Evolutionary conservation across 2,888 invertebrate genomes (phyloP).

Genomic region (Drosophila merina): DNA sequence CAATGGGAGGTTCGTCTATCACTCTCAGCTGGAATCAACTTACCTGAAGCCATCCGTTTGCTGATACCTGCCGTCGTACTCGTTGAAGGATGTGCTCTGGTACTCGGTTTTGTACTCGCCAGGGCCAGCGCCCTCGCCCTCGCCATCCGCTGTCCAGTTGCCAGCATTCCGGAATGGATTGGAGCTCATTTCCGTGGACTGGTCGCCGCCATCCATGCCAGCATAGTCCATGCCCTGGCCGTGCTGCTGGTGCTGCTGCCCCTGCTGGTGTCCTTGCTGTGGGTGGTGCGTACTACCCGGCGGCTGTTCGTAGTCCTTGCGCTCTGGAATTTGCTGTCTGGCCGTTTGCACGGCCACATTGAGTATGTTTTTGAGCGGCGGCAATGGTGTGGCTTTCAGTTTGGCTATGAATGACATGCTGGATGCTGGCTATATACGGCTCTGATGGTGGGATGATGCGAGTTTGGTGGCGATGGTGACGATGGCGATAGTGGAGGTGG

Average conservation of each 20-base stretch:
- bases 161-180: constrained; percentile 83
- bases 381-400: constrained; percentile 88
- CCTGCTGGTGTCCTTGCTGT: constrained; percentile 53
- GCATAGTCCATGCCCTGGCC: constrained; percentile 55
- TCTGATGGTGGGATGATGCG: constrained; percentile 34
- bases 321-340: constrained; percentile 90
- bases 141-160: constrained; percentile 76
- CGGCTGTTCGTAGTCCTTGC: constrained; percentile 84
- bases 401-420: constrained; percentile 86
- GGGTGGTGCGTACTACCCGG: constrained; percentile 66
- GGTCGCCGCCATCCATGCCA: constrained; percentile 41
- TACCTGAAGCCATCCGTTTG: constrained; percentile 83
- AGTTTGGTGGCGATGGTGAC: constrained; percentile 29
- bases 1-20: neutral
- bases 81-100: constrained; percentile 83
- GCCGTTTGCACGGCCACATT: constrained; percentile 93
- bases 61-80: constrained; percentile 83
- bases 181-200: constrained; percentile 79
- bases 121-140: constrained; percentile 66
- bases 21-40: neutral
- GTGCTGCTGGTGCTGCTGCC: constrained; percentile 58
- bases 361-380: constrained; percentile 90
- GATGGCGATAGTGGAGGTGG: constrained; percentile 26
- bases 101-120: constrained; percentile 77
- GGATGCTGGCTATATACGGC: constrained; percentile 30